These are phyloP conservation scores for Enoplolaimus lenunculus DNA, from an alignment of 2,888 invertebrate species.

Conservation along the genomic window DNA sequence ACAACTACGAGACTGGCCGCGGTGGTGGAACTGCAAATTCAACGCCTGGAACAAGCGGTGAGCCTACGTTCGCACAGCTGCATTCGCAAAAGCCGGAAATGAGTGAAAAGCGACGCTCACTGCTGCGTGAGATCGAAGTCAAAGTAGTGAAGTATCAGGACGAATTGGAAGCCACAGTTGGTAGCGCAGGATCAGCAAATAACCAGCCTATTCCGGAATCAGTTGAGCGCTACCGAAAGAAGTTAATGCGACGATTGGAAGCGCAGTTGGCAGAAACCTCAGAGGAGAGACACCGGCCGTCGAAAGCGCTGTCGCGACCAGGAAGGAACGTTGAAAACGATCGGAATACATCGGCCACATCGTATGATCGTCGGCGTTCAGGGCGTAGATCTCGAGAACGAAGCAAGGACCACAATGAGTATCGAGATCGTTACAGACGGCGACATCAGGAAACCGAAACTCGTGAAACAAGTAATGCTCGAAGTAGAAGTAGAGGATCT, in stretches of 20 bases:
- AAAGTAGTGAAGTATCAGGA: constrained; percentile 89
- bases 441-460: no score
- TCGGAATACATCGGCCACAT: no score
- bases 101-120: neutral
- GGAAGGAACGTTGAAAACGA: no score
- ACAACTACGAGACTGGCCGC: no score
- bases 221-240: constrained; percentile 71
- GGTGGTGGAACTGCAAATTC: constrained; percentile 19
- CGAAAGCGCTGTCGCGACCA: no score
- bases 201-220: constrained; percentile 53
- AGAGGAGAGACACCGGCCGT: no score
- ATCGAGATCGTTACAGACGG: no score
- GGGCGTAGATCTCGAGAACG: no score
- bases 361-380: no score
- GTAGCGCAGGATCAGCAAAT: constrained; percentile 52
- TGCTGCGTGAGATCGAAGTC: constrained; percentile 42
- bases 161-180: constrained; percentile 68
- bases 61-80: neutral
- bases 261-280: neutral
- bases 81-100: neutral
- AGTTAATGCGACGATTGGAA: constrained; percentile 52
- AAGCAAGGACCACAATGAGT: no score
- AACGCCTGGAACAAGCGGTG: neutral
- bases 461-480: no score
- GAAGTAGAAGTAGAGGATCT: no score